Percentiles rank a stretch among this genome's conserved stretches.
These are phyloP conservation scores for Gallinago nigripennis DNA, from an alignment of 2,797 vertebrate species.

Conservation along the genomic window DNA sequence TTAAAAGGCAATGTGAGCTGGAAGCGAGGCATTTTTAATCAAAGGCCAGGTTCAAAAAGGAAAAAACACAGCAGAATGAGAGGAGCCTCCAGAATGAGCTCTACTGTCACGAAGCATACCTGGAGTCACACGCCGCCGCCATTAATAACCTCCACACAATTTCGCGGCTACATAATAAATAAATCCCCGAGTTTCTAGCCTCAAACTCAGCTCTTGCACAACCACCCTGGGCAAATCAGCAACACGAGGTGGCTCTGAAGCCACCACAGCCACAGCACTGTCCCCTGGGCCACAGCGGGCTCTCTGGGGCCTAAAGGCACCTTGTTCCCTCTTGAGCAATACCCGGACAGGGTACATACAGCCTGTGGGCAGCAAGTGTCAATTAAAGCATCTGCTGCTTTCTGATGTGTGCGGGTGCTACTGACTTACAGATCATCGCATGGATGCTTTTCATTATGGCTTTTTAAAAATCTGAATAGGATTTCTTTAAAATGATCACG, in stretches of 20 bases:
- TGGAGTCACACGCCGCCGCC: background rate
- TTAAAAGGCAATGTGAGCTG: conserved; percentile 56
- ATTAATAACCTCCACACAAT: background rate
- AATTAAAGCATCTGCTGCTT: background rate
- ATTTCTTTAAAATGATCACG: background rate
- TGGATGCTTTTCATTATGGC: background rate
- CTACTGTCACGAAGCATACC: background rate
- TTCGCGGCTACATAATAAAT: background rate
- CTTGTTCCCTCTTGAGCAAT: fast-evolving
- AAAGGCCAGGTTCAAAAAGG: conserved; percentile 27
- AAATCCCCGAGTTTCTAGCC: background rate
- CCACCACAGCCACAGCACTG: fast-evolving
- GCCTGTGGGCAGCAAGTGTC: background rate
- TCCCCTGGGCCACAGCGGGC: fast-evolving
- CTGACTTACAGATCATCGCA: background rate
- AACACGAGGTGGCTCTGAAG: background rate
- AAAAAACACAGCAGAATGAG: conserved; percentile 14
- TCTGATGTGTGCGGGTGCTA: background rate
- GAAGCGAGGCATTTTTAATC: conserved; percentile 53
- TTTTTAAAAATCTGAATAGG: background rate
- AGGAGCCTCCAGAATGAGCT: conserved; percentile 1
- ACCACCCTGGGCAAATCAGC: background rate
- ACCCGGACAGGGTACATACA: background rate
- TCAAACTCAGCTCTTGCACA: background rate
- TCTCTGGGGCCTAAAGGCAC: background rate